phyloP scores from a whole-genome alignment of 1,140 invertebrate genomes.

The Asbolus verrucosus region DNA sequence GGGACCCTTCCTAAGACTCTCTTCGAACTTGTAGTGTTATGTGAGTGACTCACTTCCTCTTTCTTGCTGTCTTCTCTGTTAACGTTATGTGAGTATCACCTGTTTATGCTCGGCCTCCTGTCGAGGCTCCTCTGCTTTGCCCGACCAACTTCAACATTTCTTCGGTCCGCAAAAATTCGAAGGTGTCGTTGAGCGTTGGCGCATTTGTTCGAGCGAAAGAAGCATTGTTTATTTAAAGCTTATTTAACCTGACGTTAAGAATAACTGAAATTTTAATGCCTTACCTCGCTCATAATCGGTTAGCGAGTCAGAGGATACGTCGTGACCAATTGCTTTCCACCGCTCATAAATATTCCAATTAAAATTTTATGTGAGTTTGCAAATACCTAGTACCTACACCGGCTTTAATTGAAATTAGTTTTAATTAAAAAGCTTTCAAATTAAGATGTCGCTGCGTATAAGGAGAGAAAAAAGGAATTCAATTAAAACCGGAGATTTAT shows the following conservation, averaged over 20 bases:
- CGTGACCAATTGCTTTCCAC: conserved; percentile 11
- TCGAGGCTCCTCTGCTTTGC: too few species aligned
- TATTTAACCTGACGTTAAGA: not conserved
- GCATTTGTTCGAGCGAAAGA: conserved; percentile 22
- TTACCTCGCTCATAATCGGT: not conserved
- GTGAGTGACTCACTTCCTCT: conserved; percentile 37
- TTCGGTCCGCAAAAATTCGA: too few species aligned
- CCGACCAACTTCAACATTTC: too few species aligned
- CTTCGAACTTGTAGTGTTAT: conserved; percentile 36
- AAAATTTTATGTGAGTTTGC: conserved; percentile 13
- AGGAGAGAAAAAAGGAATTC: too few species aligned
- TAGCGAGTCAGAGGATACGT: too few species aligned
- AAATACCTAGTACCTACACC: too few species aligned
- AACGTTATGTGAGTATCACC: conserved; percentile 37
- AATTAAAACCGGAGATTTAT: too few species aligned
- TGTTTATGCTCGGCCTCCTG: conserved; percentile 1
- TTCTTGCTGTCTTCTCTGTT: conserved; percentile 42
- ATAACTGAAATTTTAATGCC: not conserved
- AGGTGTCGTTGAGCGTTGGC: too few species aligned
- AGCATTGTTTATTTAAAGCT: not conserved
- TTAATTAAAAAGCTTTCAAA: too few species aligned
- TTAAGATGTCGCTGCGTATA: too few species aligned
- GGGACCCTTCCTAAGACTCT: conserved; percentile 29
- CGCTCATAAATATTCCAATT: conserved; percentile 3
- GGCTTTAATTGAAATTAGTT: too few species aligned